Base-by-base conservation (phyloP, 1,140 invertebrate genomes). In the Lepidurus packardi region DNA sequence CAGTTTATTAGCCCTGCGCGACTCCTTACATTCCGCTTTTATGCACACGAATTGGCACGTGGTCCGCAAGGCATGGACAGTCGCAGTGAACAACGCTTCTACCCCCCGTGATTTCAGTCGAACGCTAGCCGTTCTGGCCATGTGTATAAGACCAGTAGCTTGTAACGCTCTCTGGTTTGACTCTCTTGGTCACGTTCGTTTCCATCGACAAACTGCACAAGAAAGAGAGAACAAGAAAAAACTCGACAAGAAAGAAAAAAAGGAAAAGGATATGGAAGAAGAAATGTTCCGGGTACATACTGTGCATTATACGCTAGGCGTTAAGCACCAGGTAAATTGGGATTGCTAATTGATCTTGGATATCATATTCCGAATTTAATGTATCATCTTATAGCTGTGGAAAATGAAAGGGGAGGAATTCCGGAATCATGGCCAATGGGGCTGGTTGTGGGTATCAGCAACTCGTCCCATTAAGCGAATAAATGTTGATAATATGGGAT, bases 341-440 rank as follows among this genome's bases (percentile, higher is more conserved):
- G n/a, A n/a, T n/a, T n/a, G n/a, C 13, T 11, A 44, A n/a, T 73
- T 76, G 41, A 47, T 21, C 47, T 78, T 73, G n/a, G 44, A 24
- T 73, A 34, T 34, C 34, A 34, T 13, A 75, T 80, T 41, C 42
- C 10, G 81, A 47, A 47, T 79, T 73, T 53, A 43, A 42, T 8
- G 78, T 65, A 11, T 73, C 34, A 74, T 81, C 34, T 81, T 65
- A 47, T 91, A 94, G 85, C 89, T 94, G 16, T 96, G 94, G 93
- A 99, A 99, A 84, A 95, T 98, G 86, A 97, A 96, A 86, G 97
- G 97, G 7, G 97, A 99, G 85, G 97, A 99, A 83, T 98, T 98
- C 84, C 88, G 97, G 81, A 91, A 98, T 34, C 95, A 96, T 82
- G 95, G 95, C 0, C 92, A 95, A 82, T 96, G 95, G 90, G 97